phyloP scores from a whole-genome alignment of 2,113 vertebrate genomes.

The Paedocypris sp. region DNA sequence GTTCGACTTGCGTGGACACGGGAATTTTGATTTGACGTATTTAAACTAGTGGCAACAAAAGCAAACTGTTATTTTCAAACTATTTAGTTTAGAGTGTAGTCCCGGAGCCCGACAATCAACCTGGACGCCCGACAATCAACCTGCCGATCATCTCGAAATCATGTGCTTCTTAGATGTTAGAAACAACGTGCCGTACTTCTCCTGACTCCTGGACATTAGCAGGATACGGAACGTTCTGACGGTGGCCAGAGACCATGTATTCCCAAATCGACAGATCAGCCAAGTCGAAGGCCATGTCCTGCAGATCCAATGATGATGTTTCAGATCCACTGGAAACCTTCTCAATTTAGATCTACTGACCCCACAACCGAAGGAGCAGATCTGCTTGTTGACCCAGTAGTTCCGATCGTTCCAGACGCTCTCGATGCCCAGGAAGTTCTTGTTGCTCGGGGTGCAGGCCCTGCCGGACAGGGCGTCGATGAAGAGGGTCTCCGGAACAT shows the following conservation, averaged over 20 bases:
- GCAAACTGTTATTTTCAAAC: no score
- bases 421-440: conserved; percentile 80
- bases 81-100: no score
- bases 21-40: no score
- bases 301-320: neutral
- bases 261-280: conserved; percentile 71
- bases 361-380: conserved; percentile 70
- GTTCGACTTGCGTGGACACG: no score
- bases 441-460: conserved; percentile 52
- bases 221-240: no score
- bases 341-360: conserved; percentile 45
- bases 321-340: neutral
- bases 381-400: conserved; percentile 91
- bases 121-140: no score
- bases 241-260: conserved; percentile 55
- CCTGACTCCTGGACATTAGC: no score
- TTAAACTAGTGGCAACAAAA: no score
- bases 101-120: no score
- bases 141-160: no score
- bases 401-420: conserved; percentile 84
- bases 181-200: conserved; percentile 23
- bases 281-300: conserved; percentile 78
- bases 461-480: conserved; percentile 74
- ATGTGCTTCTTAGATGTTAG: no score
- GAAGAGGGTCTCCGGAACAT: conserved; percentile 76